These are phyloP conservation scores for Apodemus sylvaticus DNA, from an alignment of 2,113 vertebrate species.

Conservation along the genomic window DNA sequence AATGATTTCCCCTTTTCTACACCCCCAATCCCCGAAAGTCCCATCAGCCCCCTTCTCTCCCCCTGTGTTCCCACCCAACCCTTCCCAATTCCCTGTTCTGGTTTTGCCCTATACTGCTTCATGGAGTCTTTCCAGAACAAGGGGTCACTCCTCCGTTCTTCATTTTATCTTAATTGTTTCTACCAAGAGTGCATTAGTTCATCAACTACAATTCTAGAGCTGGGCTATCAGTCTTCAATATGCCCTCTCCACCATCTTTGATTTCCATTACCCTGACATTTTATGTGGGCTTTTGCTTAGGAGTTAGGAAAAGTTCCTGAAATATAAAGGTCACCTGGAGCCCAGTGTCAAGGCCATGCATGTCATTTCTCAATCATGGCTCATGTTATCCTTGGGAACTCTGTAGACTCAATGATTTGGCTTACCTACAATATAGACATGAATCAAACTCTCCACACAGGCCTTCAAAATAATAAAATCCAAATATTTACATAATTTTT, in stretches of 20 bases:
- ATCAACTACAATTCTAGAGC: not conserved
- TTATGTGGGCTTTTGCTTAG: not conserved
- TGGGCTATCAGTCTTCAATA: not conserved
- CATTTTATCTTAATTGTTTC: conserved; percentile 5
- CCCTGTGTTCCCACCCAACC: no score
- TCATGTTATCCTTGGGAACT: not conserved
- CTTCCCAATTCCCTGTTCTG: no score
- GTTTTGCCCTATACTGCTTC: no score
- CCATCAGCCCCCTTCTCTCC: no score
- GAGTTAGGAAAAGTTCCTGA: not conserved
- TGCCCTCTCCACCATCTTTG: not conserved
- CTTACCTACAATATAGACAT: not conserved
- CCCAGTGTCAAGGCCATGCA: not conserved
- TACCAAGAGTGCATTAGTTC: not conserved
- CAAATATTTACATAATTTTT: not conserved
- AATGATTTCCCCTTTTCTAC: no score
- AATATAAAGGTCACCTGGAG: not conserved
- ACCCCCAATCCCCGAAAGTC: no score
- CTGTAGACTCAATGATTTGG: not conserved
- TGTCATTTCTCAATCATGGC: not conserved
- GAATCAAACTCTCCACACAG: not conserved
- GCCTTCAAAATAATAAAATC: not conserved
- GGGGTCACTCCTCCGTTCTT: no score
- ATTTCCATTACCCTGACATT: not conserved
- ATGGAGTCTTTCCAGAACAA: no score